These are phyloP conservation scores for Drosophila cardini DNA, from an alignment of 1,140 invertebrate species.

Conservation along the genomic window DNA sequence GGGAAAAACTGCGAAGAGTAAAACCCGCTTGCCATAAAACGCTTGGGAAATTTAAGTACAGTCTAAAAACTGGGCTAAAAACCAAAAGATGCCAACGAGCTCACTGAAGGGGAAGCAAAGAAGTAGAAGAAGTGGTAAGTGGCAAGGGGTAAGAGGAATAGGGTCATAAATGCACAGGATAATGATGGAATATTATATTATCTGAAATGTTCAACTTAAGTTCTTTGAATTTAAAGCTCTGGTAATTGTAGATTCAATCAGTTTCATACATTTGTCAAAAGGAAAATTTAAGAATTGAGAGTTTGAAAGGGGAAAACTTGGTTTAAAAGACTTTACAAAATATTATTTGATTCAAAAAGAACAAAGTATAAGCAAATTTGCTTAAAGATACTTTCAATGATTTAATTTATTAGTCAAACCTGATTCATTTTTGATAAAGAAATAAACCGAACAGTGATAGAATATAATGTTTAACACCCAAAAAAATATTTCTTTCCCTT, in stretches of 20 bases:
- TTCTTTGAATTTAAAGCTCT: background rate
- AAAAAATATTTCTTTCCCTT: too few relatives aligned
- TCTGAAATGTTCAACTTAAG: background rate
- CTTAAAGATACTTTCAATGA: too few relatives aligned
- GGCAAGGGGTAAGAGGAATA: background rate
- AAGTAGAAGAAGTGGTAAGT: background rate
- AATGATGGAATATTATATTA: conserved; percentile 27
- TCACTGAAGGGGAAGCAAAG: background rate
- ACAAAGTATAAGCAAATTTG: too few relatives aligned
- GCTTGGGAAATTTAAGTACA: conserved; percentile 48
- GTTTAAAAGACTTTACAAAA: too few relatives aligned
- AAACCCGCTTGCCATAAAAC: conserved; percentile 30
- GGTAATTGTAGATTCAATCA: background rate
- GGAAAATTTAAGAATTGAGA: too few relatives aligned
- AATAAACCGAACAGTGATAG: too few relatives aligned
- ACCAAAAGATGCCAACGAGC: background rate
- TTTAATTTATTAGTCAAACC: too few relatives aligned
- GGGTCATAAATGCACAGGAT: conserved; percentile 22
- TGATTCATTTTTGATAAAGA: too few relatives aligned
- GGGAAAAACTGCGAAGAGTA: background rate
- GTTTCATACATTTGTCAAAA: too few relatives aligned
- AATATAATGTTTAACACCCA: too few relatives aligned
- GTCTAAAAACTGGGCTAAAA: conserved; percentile 29
- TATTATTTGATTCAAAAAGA: too few relatives aligned
- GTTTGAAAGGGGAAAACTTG: too few relatives aligned